Percentiles rank a stretch among this genome's conserved stretches.
These are phyloP conservation scores for Prionace glauca DNA, from an alignment of 2,797 vertebrate species.

Conservation along the genomic window DNA sequence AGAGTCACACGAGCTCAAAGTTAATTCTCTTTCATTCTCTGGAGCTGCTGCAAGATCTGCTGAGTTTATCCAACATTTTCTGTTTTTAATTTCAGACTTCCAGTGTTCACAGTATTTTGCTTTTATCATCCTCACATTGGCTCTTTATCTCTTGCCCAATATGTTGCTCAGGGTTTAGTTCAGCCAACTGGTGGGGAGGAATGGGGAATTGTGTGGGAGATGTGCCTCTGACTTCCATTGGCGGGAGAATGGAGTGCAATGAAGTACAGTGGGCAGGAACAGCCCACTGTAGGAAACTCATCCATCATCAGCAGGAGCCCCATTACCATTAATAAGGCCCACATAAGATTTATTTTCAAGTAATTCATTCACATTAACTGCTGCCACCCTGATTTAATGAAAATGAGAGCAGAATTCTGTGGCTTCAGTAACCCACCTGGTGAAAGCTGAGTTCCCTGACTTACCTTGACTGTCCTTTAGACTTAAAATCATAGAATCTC, in stretches of 20 bases:
- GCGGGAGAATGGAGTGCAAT: neutral
- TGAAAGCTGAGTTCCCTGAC: neutral
- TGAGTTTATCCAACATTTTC: too few relatives aligned
- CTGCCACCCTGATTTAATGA: neutral
- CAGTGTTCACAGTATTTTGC: too few relatives aligned
- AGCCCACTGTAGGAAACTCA: neutral
- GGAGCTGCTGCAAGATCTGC: too few relatives aligned
- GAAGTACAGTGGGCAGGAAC: neutral
- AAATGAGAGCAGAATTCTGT: neutral
- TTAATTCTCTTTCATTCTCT: too few relatives aligned
- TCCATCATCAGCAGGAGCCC: neutral
- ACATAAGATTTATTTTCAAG: neutral
- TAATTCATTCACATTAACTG: neutral
- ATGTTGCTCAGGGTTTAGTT: too few relatives aligned
- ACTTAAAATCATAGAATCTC: neutral
- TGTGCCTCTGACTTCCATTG: too few relatives aligned
- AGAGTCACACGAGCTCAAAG: too few relatives aligned
- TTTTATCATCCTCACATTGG: too few relatives aligned
- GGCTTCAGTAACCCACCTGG: neutral
- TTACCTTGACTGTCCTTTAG: neutral
- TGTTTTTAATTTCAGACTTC: too few relatives aligned
- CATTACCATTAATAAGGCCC: neutral
- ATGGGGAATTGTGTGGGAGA: neutral
- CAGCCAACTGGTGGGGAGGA: too few relatives aligned
- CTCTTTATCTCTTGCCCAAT: too few relatives aligned